phyloP scores from a whole-genome alignment of 1,140 invertebrate species.

The Phocides pigmalion region DNA sequence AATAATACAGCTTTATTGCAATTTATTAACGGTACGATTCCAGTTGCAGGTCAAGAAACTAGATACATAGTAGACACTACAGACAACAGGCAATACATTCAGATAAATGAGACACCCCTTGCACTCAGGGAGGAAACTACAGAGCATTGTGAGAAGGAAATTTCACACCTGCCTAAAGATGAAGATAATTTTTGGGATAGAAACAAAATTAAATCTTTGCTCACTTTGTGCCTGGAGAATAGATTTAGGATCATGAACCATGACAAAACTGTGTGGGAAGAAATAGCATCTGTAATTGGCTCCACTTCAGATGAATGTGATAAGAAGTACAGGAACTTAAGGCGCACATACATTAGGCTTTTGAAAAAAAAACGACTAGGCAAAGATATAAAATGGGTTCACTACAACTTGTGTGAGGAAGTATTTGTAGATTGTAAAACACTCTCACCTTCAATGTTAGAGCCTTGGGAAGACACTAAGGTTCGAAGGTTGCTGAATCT shows the following conservation, averaged over 20 bases:
- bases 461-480: conserved; percentile 72
- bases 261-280: conserved; percentile 64
- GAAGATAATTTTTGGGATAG: conserved; percentile 69
- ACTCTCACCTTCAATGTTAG: conserved; percentile 53
- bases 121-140: conserved; percentile 36
- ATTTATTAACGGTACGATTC: not conserved
- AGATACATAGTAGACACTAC: conserved; percentile 60
- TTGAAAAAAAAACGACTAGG: conserved; percentile 69
- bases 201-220: conserved; percentile 64
- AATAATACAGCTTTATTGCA: too few species aligned
- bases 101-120: conserved; percentile 50
- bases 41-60: conserved; percentile 60
- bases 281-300: conserved; percentile 59
- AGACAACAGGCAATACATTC: conserved; percentile 63
- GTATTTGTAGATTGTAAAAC: conserved; percentile 69
- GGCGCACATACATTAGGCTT: conserved; percentile 68
- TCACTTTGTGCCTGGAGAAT: conserved; percentile 61
- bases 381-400: conserved; percentile 74
- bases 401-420: conserved; percentile 69
- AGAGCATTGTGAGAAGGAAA: conserved; percentile 44
- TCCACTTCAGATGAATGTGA: conserved; percentile 64
- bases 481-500: conserved; percentile 57
- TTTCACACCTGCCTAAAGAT: conserved; percentile 39
- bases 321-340: conserved; percentile 68
- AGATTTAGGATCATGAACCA: conserved; percentile 54